A percentile compares a stretch with the other conserved stretches of the same genome.
Evolutionary conservation across 1,140 invertebrate genomes (phyloP).

Genomic region (Alviniconcha marisindica): DNA sequence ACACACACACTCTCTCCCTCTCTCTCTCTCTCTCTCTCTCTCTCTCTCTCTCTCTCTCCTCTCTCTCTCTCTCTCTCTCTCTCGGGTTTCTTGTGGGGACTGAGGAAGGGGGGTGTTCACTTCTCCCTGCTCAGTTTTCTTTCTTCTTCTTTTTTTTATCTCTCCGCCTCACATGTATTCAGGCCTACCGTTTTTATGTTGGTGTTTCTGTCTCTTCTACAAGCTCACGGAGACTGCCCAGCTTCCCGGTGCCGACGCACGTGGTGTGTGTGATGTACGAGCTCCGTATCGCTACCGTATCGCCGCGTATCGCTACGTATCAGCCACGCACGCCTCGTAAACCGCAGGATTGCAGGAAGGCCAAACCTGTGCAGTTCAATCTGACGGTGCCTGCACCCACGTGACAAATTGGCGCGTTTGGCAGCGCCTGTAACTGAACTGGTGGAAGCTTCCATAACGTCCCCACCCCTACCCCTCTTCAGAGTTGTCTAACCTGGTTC

Average conservation of each 20-base stretch:
- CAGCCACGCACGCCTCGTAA: slow-evolving; percentile 5
- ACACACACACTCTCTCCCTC: not conserved
- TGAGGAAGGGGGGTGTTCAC: not conserved
- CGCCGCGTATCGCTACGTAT: not conserved
- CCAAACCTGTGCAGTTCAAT: not conserved
- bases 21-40: not conserved
- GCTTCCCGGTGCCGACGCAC: not conserved
- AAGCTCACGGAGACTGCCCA: not conserved
- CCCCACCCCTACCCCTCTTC: not conserved
- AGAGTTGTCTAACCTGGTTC: not conserved
- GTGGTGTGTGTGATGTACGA: not conserved
- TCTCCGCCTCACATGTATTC: not conserved
- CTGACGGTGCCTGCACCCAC: not conserved
- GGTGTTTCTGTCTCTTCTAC: not conserved
- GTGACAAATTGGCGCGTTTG: slow-evolving; percentile 18
- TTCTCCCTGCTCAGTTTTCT: not conserved
- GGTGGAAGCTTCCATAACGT: too few relatives aligned
- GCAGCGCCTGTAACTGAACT: slow-evolving; percentile 17
- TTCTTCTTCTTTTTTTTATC: not conserved
- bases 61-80: not conserved
- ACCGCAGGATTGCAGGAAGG: not conserved
- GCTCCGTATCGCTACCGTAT: slow-evolving; percentile 5
- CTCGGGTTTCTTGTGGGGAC: not conserved
- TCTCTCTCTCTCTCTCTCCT: not conserved
- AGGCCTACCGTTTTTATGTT: not conserved